Evolutionary conservation across 2,797 vertebrate genomes (phyloP), one percentile per base, ranked within the genome.

Genomic region (Falco rusticolus): DNA sequence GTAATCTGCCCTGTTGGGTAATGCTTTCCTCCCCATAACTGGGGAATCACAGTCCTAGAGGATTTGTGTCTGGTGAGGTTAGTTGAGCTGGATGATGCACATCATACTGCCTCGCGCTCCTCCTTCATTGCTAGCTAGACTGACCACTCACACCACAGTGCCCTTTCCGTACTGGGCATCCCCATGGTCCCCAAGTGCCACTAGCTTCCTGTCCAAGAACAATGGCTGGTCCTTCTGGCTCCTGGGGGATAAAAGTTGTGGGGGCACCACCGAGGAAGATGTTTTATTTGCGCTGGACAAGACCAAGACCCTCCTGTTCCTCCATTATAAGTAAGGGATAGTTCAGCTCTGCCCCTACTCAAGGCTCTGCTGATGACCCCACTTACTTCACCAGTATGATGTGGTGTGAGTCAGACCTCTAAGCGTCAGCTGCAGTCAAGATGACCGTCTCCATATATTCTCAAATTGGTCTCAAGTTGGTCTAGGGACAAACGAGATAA

Each of bases 161-260:
- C 39, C 41, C 48, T 76, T 69, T 82, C 66, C 2, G 0, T 54
- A n/a, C n/a, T 66, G 80, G 31, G 6, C 31, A 18, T n/a, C 22
- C 29, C 26, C 19, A 17, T 24, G 45, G 17, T 86, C 16, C 51
- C 37, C 59, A 71, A 1, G 31, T 29, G 37, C 43, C 84, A 65
- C 31, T 43, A 80, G 47, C 33, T 66, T 17, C 43, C 47, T 39
- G 10, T 75, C 47, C 54, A 85, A 53, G 60, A 63, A 25, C 33
- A 72, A 6, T 0, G 0, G 16, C 39, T 72, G 19, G 45, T 45
- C 51, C 53, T 0, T 0, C 57, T 83, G 74, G 13, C 13, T 75
- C 24, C n/a, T 1, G 3, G 14, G 14, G 28, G 29, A 13, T 53
- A 50, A 37, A 81, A 60, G 22, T 1, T 85, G 12, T 15, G 29